Conservation (phyloP, 2,113 vertebrate species). For the Erinaceus europaeus region DNA sequence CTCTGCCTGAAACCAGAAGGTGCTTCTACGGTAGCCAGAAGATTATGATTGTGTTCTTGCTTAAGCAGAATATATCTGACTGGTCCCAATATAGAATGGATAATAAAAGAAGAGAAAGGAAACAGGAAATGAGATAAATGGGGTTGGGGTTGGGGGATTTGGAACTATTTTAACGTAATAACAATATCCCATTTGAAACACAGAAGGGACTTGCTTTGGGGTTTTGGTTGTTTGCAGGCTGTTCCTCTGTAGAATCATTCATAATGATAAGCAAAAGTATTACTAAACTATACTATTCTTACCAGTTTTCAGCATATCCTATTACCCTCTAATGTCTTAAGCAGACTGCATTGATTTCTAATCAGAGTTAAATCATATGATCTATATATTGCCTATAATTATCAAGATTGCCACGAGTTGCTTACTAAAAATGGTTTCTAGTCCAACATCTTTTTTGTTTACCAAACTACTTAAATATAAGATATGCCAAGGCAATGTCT, state of each 20-base stretch:
- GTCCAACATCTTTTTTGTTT: conserved; percentile 20
- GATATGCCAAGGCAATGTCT: not conserved
- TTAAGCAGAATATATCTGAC: not conserved
- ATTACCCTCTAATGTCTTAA: not conserved
- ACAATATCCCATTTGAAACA: not conserved
- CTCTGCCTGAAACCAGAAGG: rapidly evolving
- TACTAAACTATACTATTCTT: not conserved
- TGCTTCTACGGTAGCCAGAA: not conserved
- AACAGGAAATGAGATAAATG: not conserved
- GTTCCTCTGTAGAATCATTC: not conserved
- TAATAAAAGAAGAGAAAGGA: not conserved
- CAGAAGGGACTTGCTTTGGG: not conserved
- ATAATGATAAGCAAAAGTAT: not conserved
- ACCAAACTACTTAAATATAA: conserved; percentile 22
- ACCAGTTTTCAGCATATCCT: not conserved
- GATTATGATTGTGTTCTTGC: not conserved
- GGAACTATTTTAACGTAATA: not conserved
- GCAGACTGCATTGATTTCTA: not conserved
- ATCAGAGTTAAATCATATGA: not conserved
- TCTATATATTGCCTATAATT: not conserved
- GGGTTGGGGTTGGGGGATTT: not conserved
- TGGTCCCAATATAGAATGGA: not conserved
- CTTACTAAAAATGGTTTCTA: conserved; percentile 21
- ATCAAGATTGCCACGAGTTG: not conserved
- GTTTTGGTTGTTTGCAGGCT: not conserved